Evolutionary conservation across 2,888 invertebrate genomes (phyloP).

Genomic region (Drosophila limbata): DNA sequence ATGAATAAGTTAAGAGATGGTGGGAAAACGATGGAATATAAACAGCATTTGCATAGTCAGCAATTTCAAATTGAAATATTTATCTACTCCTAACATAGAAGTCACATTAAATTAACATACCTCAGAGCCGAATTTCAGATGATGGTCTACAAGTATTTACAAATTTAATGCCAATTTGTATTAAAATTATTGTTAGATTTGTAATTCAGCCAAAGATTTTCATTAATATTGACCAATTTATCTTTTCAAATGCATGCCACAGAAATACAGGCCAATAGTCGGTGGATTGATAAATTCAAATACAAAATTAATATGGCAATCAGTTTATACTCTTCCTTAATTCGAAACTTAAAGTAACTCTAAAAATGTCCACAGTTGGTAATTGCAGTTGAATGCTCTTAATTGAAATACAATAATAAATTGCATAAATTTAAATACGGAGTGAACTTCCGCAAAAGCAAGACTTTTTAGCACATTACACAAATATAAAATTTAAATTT

Average conservation of each 20-base stretch:
- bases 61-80: conserved; percentile 19
- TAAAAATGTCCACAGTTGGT: neutral
- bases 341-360: neutral
- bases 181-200: neutral
- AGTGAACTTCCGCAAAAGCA: conserved; percentile 15
- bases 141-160: conserved; percentile 2
- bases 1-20: conserved; percentile 21
- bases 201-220: neutral
- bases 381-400: conserved; percentile 10
- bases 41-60: conserved; percentile 13
- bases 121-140: neutral
- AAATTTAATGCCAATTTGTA: conserved; percentile 14
- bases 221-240: neutral
- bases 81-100: conserved; percentile 4
- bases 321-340: neutral
- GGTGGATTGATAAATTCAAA: neutral
- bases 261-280: neutral
- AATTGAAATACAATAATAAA: conserved; percentile 31
- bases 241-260: neutral
- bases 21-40: conserved; percentile 1
- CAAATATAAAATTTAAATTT: conserved; percentile 47
- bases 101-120: conserved; percentile 19
- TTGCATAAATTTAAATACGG: conserved; percentile 17
- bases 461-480: conserved; percentile 35
- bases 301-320: neutral